Percentiles rank a stretch among this genome's conserved stretches.
Evolutionary conservation across 2,888 invertebrate species (phyloP).

Genomic region (Drosophila leonis): DNA sequence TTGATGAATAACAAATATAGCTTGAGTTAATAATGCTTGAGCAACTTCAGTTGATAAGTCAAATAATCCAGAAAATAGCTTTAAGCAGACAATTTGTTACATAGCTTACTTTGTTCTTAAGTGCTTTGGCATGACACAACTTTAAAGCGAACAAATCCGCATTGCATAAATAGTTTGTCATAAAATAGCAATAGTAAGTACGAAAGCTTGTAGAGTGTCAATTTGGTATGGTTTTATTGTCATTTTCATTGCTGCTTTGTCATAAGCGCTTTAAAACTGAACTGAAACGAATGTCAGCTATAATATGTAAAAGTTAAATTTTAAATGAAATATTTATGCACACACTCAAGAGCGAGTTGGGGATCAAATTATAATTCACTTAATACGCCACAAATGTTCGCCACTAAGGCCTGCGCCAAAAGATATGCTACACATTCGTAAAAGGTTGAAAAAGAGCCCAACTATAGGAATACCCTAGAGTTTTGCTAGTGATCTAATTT

Average conservation of each 20-base stretch:
- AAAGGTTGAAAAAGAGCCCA: not conserved
- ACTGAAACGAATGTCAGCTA: not conserved
- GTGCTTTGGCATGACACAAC: not conserved
- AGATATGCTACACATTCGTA: constrained; percentile 33
- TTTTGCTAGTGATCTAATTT: not conserved
- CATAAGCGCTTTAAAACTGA: too few species aligned
- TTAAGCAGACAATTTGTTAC: not conserved
- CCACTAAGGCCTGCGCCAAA: constrained; percentile 13
- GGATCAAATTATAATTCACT: constrained; percentile 48
- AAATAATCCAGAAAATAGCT: not conserved
- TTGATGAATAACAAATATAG: too few species aligned
- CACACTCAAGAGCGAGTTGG: constrained; percentile 3
- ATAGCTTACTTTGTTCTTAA: not conserved
- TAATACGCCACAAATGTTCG: constrained; percentile 24
- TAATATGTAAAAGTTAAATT: constrained; percentile 32
- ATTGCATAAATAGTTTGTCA: not conserved
- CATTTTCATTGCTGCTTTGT: constrained; percentile 9
- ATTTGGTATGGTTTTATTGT: constrained; percentile 2
- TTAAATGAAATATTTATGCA: constrained; percentile 48
- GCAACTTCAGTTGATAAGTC: not conserved
- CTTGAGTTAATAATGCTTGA: not conserved
- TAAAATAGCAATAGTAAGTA: constrained; percentile 4
- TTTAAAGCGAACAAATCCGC: not conserved
- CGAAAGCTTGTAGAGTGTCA: constrained; percentile 14
- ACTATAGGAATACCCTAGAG: constrained; percentile 3